Base-by-base conservation (phyloP, 2,888 invertebrate genomes). In the Morpho helenor region DNA sequence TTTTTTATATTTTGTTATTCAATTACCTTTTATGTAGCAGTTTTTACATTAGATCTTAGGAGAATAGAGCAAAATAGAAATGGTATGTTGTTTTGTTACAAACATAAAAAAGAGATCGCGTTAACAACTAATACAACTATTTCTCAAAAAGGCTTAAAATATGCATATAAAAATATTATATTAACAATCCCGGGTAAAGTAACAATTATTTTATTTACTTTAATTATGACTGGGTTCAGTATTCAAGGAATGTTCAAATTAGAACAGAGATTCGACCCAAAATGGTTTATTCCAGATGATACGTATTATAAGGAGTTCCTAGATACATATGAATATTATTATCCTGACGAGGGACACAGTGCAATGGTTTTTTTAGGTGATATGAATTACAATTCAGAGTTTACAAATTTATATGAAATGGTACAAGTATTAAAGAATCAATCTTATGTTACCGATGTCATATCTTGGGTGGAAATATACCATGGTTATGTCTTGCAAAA, bases 21-120 rank as follows among this genome's bases (percentile, higher is more conserved):
- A 68, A 92, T 95, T 7, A 96, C 96, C n/a, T 95, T 96, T 79
- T 96, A 96, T 80, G 93, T 95, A 9, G 95, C 95, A 2, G 93
- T 94, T 64, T 94, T 96, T 70, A 92, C 94, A 0, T 76, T 96
- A 64, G 96, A 96, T 71, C 91, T 95, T 59, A 87, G 76, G 71
- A 88, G 95, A 73, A 87, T 95, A 16, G 91, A 92, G 66, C 78
- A 77, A 2, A 93, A 93, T 62, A 85, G 94, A 69, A 95, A 95
- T 74, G 93, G 94, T 3, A 70, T 94, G 49, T 39, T 95, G 1
- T 93, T 94, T 57, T 96, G 95, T 73, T 93, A 94, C 63, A 83
- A 87, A 66, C 94, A 96, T 71, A 87, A 91, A 65, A 82, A 87
- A 61, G 91, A 91, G 68, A 83, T 89, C 49, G 84, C 87, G 2